Conservation (phyloP, 2,888 invertebrate genomes). For the Polia nebulosa region DNA sequence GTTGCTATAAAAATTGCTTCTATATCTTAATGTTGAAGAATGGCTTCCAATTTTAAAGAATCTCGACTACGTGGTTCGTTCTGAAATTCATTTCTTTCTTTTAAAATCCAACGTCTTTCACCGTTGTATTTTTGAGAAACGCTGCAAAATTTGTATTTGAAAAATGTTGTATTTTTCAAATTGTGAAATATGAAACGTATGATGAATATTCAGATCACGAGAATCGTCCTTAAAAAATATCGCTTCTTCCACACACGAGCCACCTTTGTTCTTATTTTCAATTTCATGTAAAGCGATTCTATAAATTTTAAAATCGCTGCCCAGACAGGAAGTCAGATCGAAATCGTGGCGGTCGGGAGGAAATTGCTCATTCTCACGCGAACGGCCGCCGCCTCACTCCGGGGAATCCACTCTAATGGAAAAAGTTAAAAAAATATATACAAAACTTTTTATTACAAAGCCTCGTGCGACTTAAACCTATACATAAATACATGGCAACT, state of each 20-base stretch:
- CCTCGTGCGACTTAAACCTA: conserved; percentile 72
- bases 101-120: conserved; percentile 16
- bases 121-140: conserved; percentile 8
- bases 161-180: conserved; percentile 7
- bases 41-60: conserved; percentile 41
- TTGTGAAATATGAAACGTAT: conserved; percentile 10
- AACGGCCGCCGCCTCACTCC: conserved; percentile 83
- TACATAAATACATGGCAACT: conserved; percentile 62
- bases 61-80: background rate
- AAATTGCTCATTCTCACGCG: conserved; percentile 91
- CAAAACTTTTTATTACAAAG: conserved; percentile 86
- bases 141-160: background rate
- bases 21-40: conserved; percentile 47
- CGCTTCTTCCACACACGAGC: conserved; percentile 64
- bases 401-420: conserved; percentile 88
- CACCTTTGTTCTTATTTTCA: conserved; percentile 83
- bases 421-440: conserved; percentile 89
- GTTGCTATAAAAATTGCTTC: conserved; percentile 53
- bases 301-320: conserved; percentile 90
- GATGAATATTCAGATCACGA: conserved; percentile 36
- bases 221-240: conserved; percentile 59
- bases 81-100: conserved; percentile 25
- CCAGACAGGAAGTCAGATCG: conserved; percentile 90
- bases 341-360: conserved; percentile 88
- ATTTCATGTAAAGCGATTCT: conserved; percentile 87